These are phyloP conservation scores for Oncorhynchus masou DNA, from an alignment of 2,113 vertebrate genomes.

Conservation along the genomic window DNA sequence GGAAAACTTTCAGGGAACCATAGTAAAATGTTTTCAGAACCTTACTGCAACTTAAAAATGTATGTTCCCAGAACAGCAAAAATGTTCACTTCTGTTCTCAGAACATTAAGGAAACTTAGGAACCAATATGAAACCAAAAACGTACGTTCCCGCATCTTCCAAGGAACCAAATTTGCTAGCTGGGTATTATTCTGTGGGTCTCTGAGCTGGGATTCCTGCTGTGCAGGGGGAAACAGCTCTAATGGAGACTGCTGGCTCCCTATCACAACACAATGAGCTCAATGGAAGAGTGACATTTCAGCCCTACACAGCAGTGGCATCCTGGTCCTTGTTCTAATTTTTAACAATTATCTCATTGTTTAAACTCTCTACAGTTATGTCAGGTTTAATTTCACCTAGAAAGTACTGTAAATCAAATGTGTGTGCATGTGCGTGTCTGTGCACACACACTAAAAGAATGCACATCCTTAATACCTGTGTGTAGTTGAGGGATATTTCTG, in stretches of 20 bases:
- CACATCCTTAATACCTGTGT: constrained; percentile 54
- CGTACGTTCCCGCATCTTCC: no score
- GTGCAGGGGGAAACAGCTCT: background rate
- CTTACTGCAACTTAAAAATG: no score
- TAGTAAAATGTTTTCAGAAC: no score
- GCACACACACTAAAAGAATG: background rate
- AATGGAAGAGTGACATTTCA: background rate
- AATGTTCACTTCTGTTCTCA: no score
- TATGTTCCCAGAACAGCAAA: no score
- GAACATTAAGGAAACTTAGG: no score
- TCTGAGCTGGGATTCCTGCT: background rate
- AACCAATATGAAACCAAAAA: no score
- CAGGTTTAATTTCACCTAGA: no score
- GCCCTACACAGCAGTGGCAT: no score
- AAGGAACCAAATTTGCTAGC: no score
- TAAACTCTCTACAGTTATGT: no score
- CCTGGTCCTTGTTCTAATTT: background rate
- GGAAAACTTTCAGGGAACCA: no score
- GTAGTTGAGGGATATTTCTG: constrained; percentile 69
- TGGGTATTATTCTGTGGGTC: background rate
- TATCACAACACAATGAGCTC: background rate
- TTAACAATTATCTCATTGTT: background rate
- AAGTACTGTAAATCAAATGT: background rate
- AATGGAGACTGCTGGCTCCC: background rate
- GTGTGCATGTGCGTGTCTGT: background rate